Evolutionary conservation across 2,888 invertebrate genomes (phyloP).

Genomic region (Piscicola geometra): DNA sequence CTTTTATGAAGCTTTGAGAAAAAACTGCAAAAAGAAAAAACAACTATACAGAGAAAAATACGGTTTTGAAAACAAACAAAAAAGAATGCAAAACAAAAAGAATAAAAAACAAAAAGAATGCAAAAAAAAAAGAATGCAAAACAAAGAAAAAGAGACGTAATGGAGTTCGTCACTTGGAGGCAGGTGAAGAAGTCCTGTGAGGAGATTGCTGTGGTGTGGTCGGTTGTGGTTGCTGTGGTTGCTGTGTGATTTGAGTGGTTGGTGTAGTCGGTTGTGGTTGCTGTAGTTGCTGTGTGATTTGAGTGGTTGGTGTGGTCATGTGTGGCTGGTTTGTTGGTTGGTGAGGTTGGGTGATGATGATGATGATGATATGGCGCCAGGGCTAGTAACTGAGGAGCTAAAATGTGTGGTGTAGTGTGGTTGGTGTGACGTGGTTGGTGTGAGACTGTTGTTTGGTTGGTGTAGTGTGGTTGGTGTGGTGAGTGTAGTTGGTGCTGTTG

Average conservation of each 20-base stretch:
- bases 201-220: background rate
- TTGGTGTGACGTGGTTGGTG: too few species aligned
- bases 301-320: background rate
- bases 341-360: too few species aligned
- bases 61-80: too few species aligned
- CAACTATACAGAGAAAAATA: background rate
- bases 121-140: conserved; percentile 1
- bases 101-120: background rate
- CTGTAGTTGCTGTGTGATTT: too few species aligned
- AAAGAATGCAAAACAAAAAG: background rate
- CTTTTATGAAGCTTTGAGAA: background rate
- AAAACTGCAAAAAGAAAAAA: conserved; percentile 13
- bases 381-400: too few species aligned
- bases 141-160: background rate
- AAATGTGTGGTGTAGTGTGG: too few species aligned
- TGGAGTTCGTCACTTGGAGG: background rate
- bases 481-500: too few species aligned
- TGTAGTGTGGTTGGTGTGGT: too few species aligned
- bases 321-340: background rate
- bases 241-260: background rate
- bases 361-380: too few species aligned
- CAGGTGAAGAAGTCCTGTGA: background rate
- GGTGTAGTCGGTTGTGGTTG: background rate
- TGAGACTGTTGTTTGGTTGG: too few species aligned
- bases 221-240: background rate